Evolutionary conservation across 2,888 invertebrate species (phyloP).

Genomic region (Apamea sordens): DNA sequence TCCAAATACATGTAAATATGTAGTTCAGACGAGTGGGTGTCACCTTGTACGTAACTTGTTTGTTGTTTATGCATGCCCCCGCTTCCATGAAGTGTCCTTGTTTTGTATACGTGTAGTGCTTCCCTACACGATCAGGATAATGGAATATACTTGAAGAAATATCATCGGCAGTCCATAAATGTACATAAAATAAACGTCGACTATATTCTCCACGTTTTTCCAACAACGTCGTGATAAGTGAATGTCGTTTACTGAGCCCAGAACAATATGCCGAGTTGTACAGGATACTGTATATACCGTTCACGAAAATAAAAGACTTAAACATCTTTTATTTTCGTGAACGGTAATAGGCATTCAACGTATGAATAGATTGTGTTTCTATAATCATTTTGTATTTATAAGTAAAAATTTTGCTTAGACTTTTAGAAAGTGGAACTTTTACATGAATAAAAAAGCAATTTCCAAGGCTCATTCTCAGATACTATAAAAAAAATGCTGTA

Average conservation of each 20-base stretch:
- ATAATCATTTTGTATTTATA: slow-evolving; percentile 6
- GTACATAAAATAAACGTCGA: slow-evolving; percentile 46
- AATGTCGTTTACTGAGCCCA: slow-evolving; percentile 49
- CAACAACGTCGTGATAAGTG: slow-evolving; percentile 56
- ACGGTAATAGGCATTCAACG: slow-evolving; percentile 21
- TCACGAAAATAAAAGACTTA: no score
- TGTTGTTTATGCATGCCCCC: slow-evolving; percentile 53
- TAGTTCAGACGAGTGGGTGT: slow-evolving; percentile 47
- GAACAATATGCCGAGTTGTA: slow-evolving; percentile 29
- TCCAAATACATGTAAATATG: slow-evolving; percentile 47
- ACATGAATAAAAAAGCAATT: background rate
- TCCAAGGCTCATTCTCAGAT: background rate
- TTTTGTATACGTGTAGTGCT: slow-evolving; percentile 34
- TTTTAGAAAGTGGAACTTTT: background rate
- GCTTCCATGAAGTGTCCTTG: slow-evolving; percentile 27
- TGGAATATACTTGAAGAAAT: slow-evolving; percentile 49
- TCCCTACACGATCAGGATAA: slow-evolving; percentile 38
- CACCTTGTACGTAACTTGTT: slow-evolving; percentile 35
- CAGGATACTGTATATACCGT: slow-evolving; percentile 27
- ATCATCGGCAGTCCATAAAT: slow-evolving; percentile 38
- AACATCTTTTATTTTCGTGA: slow-evolving; percentile 18
- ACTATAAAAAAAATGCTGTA: no score
- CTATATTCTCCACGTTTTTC: slow-evolving; percentile 50
- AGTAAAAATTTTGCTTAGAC: background rate
- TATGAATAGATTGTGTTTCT: slow-evolving; percentile 2